These are phyloP conservation scores for Musca vetustissima DNA, from an alignment of 1,140 invertebrate species.

Conservation along the genomic window DNA sequence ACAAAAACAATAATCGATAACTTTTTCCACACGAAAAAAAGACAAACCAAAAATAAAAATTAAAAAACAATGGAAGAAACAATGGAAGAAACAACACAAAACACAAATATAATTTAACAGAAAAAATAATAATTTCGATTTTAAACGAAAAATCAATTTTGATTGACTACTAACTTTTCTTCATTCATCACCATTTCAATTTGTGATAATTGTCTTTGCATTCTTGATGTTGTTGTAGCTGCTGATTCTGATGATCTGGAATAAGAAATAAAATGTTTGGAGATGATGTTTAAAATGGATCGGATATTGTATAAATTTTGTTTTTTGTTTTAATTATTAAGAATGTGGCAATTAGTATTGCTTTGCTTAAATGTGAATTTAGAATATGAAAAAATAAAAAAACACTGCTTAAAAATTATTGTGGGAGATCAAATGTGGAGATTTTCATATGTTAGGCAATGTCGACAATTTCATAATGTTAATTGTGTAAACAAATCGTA, in stretches of 20 bases:
- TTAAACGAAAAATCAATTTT: conserved; percentile 3
- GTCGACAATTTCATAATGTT: no score
- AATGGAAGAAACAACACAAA: conserved; percentile 1
- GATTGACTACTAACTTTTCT: conserved; percentile 31
- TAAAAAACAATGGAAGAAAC: conserved; percentile 9
- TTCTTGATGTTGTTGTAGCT: conserved; percentile 1
- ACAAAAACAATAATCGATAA: no score
- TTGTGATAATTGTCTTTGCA: conserved; percentile 11
- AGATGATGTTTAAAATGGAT: not conserved
- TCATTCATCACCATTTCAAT: conserved; percentile 30
- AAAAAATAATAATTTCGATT: not conserved
- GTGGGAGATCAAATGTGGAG: no score
- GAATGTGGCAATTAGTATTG: no score
- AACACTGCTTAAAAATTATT: no score
- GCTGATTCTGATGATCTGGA: conserved; percentile 18
- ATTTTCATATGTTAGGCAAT: no score
- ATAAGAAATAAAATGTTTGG: conserved; percentile 16
- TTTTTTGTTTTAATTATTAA: no score
- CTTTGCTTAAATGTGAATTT: no score
- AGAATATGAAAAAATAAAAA: no score
- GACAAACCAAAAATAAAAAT: conserved; percentile 6
- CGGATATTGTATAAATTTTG: no score
- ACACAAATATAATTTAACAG: not conserved
- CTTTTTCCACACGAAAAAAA: not conserved
- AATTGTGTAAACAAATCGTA: no score